Base-by-base conservation (phyloP, 2,888 invertebrate genomes). In the Saturnia pavonia region DNA sequence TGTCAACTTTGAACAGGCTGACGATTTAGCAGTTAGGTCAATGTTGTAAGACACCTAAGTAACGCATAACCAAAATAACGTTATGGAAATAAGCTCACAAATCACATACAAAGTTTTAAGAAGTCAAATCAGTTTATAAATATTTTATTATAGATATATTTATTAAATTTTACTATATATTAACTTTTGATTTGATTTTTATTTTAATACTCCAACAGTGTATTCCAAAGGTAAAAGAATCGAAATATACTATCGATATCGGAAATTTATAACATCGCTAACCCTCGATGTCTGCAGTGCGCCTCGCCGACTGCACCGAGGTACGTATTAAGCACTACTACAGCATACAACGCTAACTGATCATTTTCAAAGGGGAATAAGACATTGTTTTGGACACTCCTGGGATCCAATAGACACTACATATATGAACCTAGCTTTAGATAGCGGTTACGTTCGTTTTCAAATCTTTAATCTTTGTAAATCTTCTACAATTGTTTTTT, bases 151-250 rank as follows among this genome's bases (percentile, higher is more conserved):
- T 34, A 4, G 2, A 34, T 4, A 34, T 34, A 70, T 65, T 72
- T 72, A 74, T 74, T 48, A 12, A 2, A 75, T 71, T 74, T 70
- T 51, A 19, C 25, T 16, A 45, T 1, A n/a, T 6, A 54, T n/a
- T 11, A 16, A 48, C 0, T 16, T n/a, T 48, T 4, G 6, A 34
- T 48, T 48, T 19, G 19, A 7, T 16, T 6, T 16, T 6, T 19
- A 48, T 19, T 1, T 48, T 48, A 19, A 48, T 19, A 7, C 19
- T 48, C 48, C 16, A 2, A 48, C 0, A 48, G 19, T 6, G 48
- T 48, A 54, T 22, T 54, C 22, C 9, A 54, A 54, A 2, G 22
- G 0, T 22, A 11, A 9, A 22, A 54, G 8, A n/a, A n/a, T 51
- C 19, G 51, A 57, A 25, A 22, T 57, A 1, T 25, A 25, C 2